These are phyloP conservation scores for Rhopalosiphum nymphaeae DNA, from an alignment of 2,888 invertebrate species.

Conservation along the genomic window DNA sequence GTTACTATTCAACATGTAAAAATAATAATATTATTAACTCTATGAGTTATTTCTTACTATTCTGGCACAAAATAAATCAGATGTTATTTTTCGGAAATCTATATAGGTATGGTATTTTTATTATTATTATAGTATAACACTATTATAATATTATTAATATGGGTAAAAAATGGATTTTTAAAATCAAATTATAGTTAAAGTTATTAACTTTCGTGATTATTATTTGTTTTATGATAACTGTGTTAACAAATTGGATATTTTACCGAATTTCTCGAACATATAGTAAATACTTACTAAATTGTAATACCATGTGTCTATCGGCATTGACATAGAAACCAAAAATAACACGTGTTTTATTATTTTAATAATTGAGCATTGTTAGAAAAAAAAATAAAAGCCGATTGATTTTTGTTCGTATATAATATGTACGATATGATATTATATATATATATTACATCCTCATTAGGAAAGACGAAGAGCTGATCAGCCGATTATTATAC, in stretches of 20 bases:
- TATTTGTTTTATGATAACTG: background rate
- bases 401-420: background rate
- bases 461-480: background rate
- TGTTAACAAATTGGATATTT: background rate
- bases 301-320: background rate
- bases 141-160: background rate
- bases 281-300: background rate
- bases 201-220: too few relatives aligned
- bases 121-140: too few relatives aligned
- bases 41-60: background rate
- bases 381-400: background rate
- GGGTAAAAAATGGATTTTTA: background rate
- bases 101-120: background rate
- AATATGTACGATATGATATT: background rate
- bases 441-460: background rate
- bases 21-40: background rate
- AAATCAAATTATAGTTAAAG: background rate
- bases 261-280: background rate
- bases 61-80: background rate
- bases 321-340: background rate
- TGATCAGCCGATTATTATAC: background rate
- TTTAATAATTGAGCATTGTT: background rate
- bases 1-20: background rate
- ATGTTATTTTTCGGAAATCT: background rate
- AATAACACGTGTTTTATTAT: background rate